Conservation (phyloP, 92 coral and sea anemone species). For the Palythoa grandiflora region DNA sequence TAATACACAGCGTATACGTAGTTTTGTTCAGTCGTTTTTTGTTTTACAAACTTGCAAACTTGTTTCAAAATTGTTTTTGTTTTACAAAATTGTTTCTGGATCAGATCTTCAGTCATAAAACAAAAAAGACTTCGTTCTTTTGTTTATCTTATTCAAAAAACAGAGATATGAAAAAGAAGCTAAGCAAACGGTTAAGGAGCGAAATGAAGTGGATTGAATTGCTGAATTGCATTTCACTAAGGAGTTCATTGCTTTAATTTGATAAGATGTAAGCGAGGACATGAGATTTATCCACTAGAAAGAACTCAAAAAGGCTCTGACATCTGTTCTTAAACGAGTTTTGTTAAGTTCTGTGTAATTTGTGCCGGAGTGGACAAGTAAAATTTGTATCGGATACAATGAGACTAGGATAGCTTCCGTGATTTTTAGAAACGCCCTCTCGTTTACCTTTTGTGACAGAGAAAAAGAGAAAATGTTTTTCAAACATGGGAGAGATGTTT, state of each 20-base stretch:
- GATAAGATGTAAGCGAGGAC: neutral
- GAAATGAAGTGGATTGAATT: too few relatives aligned
- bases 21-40: too few relatives aligned
- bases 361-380: neutral
- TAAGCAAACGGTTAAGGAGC: too few relatives aligned
- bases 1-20: too few relatives aligned
- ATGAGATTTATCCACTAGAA: neutral
- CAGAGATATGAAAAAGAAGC: too few relatives aligned
- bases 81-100: too few relatives aligned
- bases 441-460: slow-evolving; percentile 5
- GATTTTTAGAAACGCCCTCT: slow-evolving; percentile 32
- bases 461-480: slow-evolving; percentile 32
- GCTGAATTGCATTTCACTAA: too few relatives aligned
- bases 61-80: too few relatives aligned
- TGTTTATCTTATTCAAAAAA: too few relatives aligned
- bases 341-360: neutral
- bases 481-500: slow-evolving; percentile 44
- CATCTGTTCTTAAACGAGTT: slow-evolving; percentile 2
- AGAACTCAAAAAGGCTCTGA: neutral
- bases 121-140: too few relatives aligned
- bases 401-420: slow-evolving; percentile 11
- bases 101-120: too few relatives aligned
- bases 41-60: too few relatives aligned
- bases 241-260: neutral
- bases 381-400: slow-evolving; percentile 17